Evolutionary conservation across 2,888 invertebrate species (phyloP).

Genomic region (Tillus elongatus): DNA sequence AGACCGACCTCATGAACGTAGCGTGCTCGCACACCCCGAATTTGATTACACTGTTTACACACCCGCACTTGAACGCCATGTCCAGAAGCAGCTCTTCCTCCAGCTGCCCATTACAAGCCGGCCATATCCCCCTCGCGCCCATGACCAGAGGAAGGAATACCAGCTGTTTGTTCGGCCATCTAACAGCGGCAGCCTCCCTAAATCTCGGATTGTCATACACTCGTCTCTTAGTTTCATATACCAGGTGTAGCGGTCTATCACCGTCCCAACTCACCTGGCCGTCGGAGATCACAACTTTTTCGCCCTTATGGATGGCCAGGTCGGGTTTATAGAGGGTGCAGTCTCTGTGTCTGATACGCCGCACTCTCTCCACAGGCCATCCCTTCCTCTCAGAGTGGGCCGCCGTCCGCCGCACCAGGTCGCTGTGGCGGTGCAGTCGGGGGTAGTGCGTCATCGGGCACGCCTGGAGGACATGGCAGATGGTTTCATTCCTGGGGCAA

Average conservation of each 20-base stretch:
- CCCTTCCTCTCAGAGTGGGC: conserved; percentile 10
- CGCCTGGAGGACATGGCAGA: conserved; percentile 14
- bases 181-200: no score
- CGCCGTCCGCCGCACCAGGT: conserved; percentile 15
- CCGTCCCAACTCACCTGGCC: conserved; percentile 3
- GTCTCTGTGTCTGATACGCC: background rate
- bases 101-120: background rate
- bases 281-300: background rate
- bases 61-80: no score
- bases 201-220: background rate
- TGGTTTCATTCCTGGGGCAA: no score
- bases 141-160: background rate
- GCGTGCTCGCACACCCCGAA: no score
- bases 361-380: conserved; percentile 10
- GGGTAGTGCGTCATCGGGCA: conserved; percentile 15
- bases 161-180: no score
- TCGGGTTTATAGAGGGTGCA: background rate
- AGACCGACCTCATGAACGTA: no score
- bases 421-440: conserved; percentile 18
- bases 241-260: background rate
- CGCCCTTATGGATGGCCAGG: conserved; percentile 5
- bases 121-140: no score
- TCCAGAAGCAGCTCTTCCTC: no score
- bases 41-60: no score
- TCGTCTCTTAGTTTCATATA: background rate